A percentile compares a stretch with the other conserved stretches of the same genome.
Conservation (phyloP, 2,797 vertebrate genomes). For the Harpagifer antarcticus region DNA sequence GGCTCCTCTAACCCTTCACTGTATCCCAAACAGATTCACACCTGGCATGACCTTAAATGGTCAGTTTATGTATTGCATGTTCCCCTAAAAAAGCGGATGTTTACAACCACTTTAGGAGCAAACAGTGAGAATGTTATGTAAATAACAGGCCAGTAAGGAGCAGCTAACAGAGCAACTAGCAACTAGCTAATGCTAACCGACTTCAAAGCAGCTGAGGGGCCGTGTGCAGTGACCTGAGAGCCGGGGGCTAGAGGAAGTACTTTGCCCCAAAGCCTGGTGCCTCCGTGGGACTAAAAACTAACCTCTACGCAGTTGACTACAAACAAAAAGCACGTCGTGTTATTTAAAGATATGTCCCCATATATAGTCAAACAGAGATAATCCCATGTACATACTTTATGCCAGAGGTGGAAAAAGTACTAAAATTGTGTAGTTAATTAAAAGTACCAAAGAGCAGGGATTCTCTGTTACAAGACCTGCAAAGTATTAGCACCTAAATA, state of each 20-base stretch:
- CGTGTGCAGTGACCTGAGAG: constrained; percentile 28
- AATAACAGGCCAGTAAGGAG: not conserved
- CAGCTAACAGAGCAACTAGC: not conserved
- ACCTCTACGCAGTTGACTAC: constrained; percentile 43
- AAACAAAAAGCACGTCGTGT: constrained; percentile 23
- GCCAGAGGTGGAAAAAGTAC: no score
- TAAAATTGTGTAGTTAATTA: no score
- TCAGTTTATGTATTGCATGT: not conserved
- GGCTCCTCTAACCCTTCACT: constrained; percentile 6
- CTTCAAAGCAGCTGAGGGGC: constrained; percentile 23
- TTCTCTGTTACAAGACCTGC: no score
- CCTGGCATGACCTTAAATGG: not conserved
- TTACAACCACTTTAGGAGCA: not conserved
- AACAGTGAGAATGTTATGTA: not conserved
- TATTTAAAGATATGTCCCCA: not conserved
- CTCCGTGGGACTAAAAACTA: constrained; percentile 10
- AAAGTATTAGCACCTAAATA: no score
- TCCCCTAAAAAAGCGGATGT: not conserved
- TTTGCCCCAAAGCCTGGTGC: constrained; percentile 21
- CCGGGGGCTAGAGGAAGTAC: constrained; percentile 1
- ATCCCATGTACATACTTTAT: no score
- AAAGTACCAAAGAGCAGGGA: no score
- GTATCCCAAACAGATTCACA: not conserved
- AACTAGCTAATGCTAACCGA: constrained; percentile 28
- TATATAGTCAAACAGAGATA: not conserved